Evolutionary conservation across 2,797 vertebrate species (phyloP), one percentile per base, ranked within the genome.

Genomic region (Sebastes trivittatus): DNA sequence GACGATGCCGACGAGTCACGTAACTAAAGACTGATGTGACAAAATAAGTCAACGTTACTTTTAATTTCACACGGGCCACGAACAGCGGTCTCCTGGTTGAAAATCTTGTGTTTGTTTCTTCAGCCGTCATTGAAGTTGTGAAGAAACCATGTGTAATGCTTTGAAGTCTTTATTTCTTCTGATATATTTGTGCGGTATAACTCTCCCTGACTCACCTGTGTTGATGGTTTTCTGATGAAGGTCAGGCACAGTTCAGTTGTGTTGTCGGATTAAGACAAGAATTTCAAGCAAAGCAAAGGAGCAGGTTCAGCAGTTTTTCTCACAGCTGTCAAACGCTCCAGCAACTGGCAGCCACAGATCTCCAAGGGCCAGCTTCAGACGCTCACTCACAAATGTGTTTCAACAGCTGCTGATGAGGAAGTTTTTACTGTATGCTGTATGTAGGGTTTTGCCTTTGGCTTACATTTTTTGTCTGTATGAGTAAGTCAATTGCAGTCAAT

Each of bases 271-370:
- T 68, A 55, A 72, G n/a, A 55, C 14, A 74, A 29, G 29, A 70
- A 55, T 60, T 64, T 61, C 11, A 29, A 61, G 55, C 23, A 75
- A 69, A 76, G 36, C 7, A 29, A 77, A 66, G 27, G 25, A 54
- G 76, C 30, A 52, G 4, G 42, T 60, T 75, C 78, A 87, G 66
- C 72, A 81, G 20, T 76, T 81, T 61, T 8, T 22, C 30, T 78
- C 67, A 16, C 59, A 79, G 68, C 75, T 81, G 66, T 72, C 72
- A 69, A 81, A 69, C 14, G 16, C 42, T 52, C 11, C 36, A 74
- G 25, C n/a, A 64, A 60, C 73, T 27, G 46, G 61, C 63, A 77
- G 62, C 20, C 38, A 27, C 32, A 59, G 55, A 59, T 73, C 68
- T 32, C 54, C 4, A 16, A 30, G 54, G 64, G 64, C 61, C 11